Evolutionary conservation across 2,797 vertebrate genomes (phyloP).

Genomic region (Scleropages formosus): DNA sequence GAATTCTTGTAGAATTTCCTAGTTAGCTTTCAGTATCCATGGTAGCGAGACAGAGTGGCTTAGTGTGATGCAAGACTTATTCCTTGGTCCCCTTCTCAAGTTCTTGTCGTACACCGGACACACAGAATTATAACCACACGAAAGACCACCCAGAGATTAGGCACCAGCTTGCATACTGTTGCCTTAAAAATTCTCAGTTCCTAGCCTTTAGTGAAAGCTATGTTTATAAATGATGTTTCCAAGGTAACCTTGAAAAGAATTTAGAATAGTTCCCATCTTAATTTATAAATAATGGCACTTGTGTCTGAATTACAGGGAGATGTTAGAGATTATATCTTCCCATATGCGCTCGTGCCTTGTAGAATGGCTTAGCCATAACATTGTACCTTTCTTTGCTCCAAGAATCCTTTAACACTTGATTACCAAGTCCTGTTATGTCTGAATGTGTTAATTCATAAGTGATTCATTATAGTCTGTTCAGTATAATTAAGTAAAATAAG

Average conservation of each 20-base stretch:
- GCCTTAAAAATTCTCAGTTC: background rate
- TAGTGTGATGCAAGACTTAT: background rate
- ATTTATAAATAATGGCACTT: background rate
- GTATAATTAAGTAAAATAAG: no score
- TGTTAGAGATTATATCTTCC: no score
- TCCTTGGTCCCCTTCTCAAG: background rate
- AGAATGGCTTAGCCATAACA: background rate
- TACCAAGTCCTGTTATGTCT: background rate
- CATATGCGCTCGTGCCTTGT: no score
- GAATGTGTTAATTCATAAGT: no score
- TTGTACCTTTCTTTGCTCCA: background rate
- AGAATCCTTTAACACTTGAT: background rate
- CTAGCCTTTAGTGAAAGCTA: background rate
- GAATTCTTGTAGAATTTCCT: background rate
- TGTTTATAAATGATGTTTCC: slow-evolving; percentile 12
- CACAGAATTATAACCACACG: background rate
- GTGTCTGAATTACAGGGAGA: background rate
- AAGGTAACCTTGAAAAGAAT: background rate
- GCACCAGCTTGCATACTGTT: background rate
- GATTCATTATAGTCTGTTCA: no score
- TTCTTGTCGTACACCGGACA: slow-evolving; percentile 6
- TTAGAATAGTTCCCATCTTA: background rate
- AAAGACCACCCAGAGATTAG: background rate
- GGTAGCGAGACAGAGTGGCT: slow-evolving; percentile 21
- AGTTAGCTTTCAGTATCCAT: slow-evolving; percentile 21